phyloP scores from a whole-genome alignment of 1,140 invertebrate species.

The Drosophila novamexicana region DNA sequence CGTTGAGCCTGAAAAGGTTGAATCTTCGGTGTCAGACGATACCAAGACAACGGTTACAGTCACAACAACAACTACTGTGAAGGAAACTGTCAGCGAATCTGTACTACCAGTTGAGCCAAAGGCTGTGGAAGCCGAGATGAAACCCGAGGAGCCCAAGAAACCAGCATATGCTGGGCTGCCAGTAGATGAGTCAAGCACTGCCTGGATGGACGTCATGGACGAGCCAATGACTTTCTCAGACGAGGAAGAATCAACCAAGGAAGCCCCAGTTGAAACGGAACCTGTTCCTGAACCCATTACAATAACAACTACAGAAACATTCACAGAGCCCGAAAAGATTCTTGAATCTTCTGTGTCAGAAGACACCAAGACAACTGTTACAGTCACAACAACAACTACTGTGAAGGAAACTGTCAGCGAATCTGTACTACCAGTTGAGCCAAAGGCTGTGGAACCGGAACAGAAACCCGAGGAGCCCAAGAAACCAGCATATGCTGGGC shows the following conservation, averaged over 20 bases:
- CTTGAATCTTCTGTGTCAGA: not conserved
- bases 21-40: constrained; percentile 4
- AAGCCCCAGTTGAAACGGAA: not conserved
- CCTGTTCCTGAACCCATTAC: not conserved
- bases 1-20: constrained; percentile 1
- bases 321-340: not conserved
- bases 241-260: constrained; percentile 46
- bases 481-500: constrained; percentile 60
- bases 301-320: not conserved
- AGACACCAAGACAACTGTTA: constrained; percentile 15
- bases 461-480: constrained; percentile 33
- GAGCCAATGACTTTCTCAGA: constrained; percentile 85
- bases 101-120: not conserved
- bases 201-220: constrained; percentile 85
- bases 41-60: not conserved
- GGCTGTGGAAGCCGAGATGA: constrained; percentile 5
- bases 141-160: constrained; percentile 47
- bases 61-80: constrained; percentile 5
- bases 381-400: constrained; percentile 11
- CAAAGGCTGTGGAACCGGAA: constrained; percentile 15
- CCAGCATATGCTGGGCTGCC: constrained; percentile 82
- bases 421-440: not conserved
- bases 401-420: constrained; percentile 3
- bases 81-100: constrained; percentile 1
- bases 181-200: constrained; percentile 83